Conservation (phyloP, 2,888 invertebrate species). For the Hermodice carunculata region DNA sequence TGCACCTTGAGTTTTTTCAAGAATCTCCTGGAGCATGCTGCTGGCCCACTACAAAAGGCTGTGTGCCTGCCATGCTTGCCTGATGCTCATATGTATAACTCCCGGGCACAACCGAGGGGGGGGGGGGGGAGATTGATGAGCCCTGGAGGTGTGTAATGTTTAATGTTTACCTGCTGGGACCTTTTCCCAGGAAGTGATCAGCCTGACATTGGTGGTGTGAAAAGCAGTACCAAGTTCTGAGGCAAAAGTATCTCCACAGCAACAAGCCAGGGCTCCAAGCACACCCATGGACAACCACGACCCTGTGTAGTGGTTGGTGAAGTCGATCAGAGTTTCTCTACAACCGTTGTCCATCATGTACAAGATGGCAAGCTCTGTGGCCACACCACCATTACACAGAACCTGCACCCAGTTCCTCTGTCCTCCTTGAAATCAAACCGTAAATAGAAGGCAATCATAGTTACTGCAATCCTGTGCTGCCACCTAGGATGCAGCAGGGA, state of each 20-base stretch:
- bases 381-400: conserved; percentile 90
- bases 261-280: conserved; percentile 82
- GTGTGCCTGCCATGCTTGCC: no score
- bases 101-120: no score
- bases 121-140: no score
- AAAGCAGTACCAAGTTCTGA: conserved; percentile 88
- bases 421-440: no score
- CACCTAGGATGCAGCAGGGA: no score
- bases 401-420: conserved; percentile 92
- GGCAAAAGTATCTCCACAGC: conserved; percentile 92
- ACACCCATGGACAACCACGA: conserved; percentile 87
- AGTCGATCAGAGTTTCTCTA: conserved; percentile 84
- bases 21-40: no score
- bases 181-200: conserved; percentile 80
- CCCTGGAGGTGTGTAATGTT: no score
- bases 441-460: no score
- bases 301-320: conserved; percentile 77
- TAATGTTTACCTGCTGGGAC: conserved; percentile 79
- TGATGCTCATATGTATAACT: no score
- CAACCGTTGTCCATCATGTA: conserved; percentile 80
- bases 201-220: conserved; percentile 77
- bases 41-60: no score
- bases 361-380: conserved; percentile 81
- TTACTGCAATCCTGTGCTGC: no score
- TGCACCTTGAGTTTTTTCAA: no score